Conservation (phyloP, 2,797 vertebrate genomes). For the Zalophus californianus region DNA sequence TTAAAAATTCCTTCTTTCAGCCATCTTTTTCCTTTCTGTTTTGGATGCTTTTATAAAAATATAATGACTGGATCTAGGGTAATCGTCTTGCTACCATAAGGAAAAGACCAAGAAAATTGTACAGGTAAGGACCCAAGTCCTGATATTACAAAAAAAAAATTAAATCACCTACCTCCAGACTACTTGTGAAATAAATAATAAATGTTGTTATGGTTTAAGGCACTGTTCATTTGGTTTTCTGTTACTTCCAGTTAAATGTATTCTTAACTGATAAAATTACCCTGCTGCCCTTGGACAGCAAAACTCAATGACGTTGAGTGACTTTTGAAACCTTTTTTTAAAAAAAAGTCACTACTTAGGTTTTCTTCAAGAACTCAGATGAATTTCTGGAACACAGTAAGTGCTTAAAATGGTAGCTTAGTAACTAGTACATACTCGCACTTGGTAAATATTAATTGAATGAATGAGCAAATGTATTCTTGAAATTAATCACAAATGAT, state of each 20-base stretch:
- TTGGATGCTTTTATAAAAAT: background rate
- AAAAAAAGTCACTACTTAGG: background rate
- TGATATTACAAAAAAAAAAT: background rate
- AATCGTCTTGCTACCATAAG: background rate
- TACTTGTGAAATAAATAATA: background rate
- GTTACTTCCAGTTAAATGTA: background rate
- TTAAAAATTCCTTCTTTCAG: background rate
- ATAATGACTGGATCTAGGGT: background rate
- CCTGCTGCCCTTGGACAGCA: background rate
- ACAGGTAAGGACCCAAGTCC: background rate
- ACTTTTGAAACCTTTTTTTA: background rate
- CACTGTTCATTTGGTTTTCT: background rate
- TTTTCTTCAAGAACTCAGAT: constrained; percentile 6
- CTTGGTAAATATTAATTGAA: background rate
- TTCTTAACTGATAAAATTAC: background rate
- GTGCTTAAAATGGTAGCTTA: background rate
- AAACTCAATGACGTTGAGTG: background rate
- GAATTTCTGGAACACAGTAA: background rate
- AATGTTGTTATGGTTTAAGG: background rate
- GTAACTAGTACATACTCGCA: background rate
- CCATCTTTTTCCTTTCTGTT: background rate
- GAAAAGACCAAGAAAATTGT: background rate
- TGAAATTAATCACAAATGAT: background rate
- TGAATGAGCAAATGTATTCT: background rate
- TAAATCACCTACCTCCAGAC: background rate